Evolutionary conservation across 2,888 invertebrate genomes (phyloP).

Genomic region (Morpho achilles): DNA sequence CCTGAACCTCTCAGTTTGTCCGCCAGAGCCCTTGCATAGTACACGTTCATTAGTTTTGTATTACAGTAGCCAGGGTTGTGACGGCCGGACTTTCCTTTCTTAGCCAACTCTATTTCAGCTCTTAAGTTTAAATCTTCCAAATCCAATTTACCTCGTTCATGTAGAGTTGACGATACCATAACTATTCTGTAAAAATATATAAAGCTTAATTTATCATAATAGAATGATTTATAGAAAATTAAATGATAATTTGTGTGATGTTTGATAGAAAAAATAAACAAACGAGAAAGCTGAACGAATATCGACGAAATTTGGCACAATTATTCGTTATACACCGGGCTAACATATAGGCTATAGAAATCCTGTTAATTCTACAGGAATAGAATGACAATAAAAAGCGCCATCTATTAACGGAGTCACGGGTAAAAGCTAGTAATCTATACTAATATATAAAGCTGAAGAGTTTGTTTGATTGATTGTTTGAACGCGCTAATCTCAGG

Average conservation of each 20-base stretch:
- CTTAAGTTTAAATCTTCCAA: conserved; percentile 83
- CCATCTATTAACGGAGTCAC: no score
- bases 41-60: conserved; percentile 87
- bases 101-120: conserved; percentile 61
- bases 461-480: neutral
- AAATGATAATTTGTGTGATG: no score
- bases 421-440: neutral
- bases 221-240: no score
- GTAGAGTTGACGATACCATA: conserved; percentile 84
- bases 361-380: no score
- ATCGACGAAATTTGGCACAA: no score
- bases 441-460: neutral
- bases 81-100: conserved; percentile 46
- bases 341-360: no score
- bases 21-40: conserved; percentile 84
- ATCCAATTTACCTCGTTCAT: conserved; percentile 83
- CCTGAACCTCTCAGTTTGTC: conserved; percentile 73
- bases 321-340: no score
- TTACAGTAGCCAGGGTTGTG: conserved; percentile 84
- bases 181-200: conserved; percentile 76
- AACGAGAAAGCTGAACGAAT: no score
- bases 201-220: no score
- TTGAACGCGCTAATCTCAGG: neutral
- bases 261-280: no score
- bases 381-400: no score